Evolutionary conservation across 2,113 vertebrate species (phyloP).

Genomic region (Clarias batrachus): DNA sequence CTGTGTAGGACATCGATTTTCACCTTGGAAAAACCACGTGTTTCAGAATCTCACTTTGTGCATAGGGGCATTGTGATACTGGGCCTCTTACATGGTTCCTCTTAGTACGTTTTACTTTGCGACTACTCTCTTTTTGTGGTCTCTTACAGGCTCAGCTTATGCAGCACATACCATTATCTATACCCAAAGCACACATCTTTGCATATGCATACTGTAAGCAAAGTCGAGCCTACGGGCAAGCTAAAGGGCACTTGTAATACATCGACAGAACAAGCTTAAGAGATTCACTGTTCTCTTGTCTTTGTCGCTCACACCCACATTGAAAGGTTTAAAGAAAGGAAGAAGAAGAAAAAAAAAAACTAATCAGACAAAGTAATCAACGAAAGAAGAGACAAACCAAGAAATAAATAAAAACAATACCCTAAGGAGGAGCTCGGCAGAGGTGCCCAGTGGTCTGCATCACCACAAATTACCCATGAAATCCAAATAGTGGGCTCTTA

Average conservation of each 20-base stretch:
- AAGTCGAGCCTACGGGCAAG: not conserved
- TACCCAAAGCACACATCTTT: not conserved
- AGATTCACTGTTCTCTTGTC: not conserved
- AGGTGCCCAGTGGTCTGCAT: conserved; percentile 3
- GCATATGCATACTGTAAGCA: not conserved
- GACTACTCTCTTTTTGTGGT: not conserved
- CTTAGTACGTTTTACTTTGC: too few relatives aligned
- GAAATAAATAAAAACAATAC: not conserved
- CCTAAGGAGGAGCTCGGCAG: conserved; percentile 1
- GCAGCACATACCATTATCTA: not conserved
- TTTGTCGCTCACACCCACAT: not conserved
- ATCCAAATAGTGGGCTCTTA: conserved; percentile 24
- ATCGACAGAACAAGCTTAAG: not conserved
- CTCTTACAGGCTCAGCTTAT: not conserved
- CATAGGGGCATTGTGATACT: not conserved
- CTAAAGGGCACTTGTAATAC: not conserved
- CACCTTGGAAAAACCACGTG: not conserved
- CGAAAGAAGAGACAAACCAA: not conserved
- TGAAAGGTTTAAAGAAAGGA: not conserved
- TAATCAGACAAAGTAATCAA: not conserved
- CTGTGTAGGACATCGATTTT: not conserved
- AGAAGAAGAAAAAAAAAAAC: not conserved
- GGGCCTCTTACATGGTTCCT: not conserved
- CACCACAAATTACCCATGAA: conserved; percentile 6
- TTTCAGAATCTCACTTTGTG: not conserved